A percentile compares a stretch with the other conserved stretches of the same genome.
Evolutionary conservation across 2,113 vertebrate species (phyloP).

Genomic region (Tursiops truncatus): DNA sequence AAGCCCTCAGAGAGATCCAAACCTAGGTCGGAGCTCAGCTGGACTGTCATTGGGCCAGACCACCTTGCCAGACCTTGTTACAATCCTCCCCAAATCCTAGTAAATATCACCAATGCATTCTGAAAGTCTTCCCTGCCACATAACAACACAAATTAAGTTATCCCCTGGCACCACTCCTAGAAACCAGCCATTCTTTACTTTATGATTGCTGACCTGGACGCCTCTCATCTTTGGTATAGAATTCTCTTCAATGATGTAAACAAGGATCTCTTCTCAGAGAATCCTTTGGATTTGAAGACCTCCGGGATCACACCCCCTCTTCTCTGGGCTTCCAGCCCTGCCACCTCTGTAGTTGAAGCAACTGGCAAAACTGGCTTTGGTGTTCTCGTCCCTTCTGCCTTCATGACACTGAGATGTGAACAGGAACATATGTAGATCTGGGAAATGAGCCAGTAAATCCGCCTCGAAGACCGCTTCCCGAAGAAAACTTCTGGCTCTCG

Average conservation of each 20-base stretch:
- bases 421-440: neutral
- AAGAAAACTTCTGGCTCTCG: neutral
- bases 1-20: neutral
- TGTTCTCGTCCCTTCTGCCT: neutral
- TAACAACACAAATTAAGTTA: slow-evolving; percentile 14
- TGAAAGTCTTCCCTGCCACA: neutral
- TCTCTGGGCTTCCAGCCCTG: neutral
- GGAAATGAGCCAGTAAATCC: slow-evolving; percentile 10
- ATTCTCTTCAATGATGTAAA: neutral
- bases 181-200: neutral
- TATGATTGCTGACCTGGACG: neutral
- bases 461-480: neutral
- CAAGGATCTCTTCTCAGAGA: neutral
- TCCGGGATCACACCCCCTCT: neutral
- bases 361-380: neutral
- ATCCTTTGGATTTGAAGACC: neutral
- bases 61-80: neutral
- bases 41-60: neutral
- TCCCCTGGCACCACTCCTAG: neutral
- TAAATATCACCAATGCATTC: neutral
- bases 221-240: neutral
- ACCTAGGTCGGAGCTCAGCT: neutral
- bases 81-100: neutral
- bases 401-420: neutral
- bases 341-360: neutral